Base-by-base conservation (phyloP, 2,113 vertebrate species). In the Erythrolamprus reginae region DNA sequence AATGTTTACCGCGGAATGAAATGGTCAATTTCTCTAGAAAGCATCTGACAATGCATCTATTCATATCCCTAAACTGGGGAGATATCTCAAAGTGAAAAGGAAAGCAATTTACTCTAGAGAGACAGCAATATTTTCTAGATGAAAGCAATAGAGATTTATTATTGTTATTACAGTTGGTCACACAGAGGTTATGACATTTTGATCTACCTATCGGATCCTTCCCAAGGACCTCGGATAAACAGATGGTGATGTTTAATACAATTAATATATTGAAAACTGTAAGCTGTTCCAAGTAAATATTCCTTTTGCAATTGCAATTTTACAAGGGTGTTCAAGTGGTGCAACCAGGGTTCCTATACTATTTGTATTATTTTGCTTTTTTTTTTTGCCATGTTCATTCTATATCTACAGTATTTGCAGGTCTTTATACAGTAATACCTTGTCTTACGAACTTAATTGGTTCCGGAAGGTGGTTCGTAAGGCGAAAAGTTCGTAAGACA, bases 1-100 rank as follows among this genome's bases (percentile, higher is more conserved):
- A 50, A 93, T 93, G 91, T 84, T 92, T 91, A 90, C 90, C 1
- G 51, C 86, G 21, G 38, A 83, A 15, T 85, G 23, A 65, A 84
- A 91, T 8, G 61, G 12, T 1, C 28, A n/a, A 82, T 91, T 94
- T 89, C 89, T 93, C 88, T 56, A 3, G 23, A 5, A 84, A 82
- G 1, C 33, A 56, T 48, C 70, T 55, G 82, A 42, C 61, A 86
- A 47, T 86, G 45, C 12, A 51, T 90, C 90, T 89, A 89, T 94
- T 58, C 58, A 70, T 90, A 92, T 94, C 89, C 5, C 24, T 88
- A 38, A 91, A 90, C 65, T 89, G 33, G 1, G 61, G n/a, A 23
- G 0, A 2, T 21, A 90, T 84, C 88, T 83, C 50, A 83, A 86
- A 94, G 90, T 55, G 9, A 51, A 91, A 93, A 84, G 24, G 3